These are phyloP conservation scores for Cosmia pyralina DNA, from an alignment of 2,888 invertebrate genomes.

Conservation along the genomic window DNA sequence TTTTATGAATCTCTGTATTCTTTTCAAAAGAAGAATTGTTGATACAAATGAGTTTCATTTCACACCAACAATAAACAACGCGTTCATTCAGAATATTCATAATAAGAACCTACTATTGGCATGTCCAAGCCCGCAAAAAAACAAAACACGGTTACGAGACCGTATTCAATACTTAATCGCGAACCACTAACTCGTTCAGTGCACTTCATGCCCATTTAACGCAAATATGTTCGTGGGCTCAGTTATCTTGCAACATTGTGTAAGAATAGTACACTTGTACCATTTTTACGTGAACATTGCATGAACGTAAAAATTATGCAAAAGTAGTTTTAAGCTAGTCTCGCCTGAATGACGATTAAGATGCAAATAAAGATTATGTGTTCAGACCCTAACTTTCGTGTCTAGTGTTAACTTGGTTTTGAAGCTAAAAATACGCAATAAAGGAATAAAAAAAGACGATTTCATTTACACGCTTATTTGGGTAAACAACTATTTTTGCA, in stretches of 20 bases:
- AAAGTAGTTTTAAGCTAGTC: constrained; percentile 64
- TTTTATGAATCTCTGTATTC: neutral
- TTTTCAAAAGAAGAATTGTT: neutral
- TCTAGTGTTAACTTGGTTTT: constrained; percentile 53
- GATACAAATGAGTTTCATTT: neutral
- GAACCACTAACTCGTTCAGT: constrained; percentile 40
- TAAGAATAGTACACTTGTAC: constrained; percentile 45
- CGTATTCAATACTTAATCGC: constrained; percentile 39
- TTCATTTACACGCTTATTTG: constrained; percentile 32
- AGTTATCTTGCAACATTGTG: constrained; percentile 47
- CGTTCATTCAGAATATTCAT: neutral
- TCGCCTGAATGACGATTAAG: constrained; percentile 66
- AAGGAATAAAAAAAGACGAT: constrained; percentile 33
- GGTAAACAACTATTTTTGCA: constrained; percentile 29
- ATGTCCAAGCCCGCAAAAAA: neutral
- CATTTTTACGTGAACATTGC: constrained; percentile 49
- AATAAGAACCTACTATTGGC: neutral
- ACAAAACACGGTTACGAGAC: constrained; percentile 20
- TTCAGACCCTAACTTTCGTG: constrained; percentile 60
- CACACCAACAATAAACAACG: neutral
- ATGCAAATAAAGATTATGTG: constrained; percentile 71
- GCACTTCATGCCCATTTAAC: constrained; percentile 52
- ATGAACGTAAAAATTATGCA: constrained; percentile 64
- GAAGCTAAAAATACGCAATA: constrained; percentile 25
- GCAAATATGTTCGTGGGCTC: constrained; percentile 40